Conservation (phyloP, 2,888 invertebrate genomes). For the Homarus gammarus region DNA sequence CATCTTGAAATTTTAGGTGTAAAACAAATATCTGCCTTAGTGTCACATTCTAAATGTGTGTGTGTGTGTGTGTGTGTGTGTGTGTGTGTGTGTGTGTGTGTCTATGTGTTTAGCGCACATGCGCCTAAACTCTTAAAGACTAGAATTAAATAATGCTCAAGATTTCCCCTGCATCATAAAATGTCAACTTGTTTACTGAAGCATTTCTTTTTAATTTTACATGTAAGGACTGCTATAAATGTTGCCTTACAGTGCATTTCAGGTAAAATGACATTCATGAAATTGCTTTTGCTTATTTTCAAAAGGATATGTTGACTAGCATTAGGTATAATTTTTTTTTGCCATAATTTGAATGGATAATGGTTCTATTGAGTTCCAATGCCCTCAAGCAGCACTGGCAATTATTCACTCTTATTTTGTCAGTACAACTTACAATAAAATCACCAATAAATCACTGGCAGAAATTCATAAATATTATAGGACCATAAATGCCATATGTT, state of each 20-base stretch:
- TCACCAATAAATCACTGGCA: background rate
- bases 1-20: slow-evolving; percentile 20
- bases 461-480: slow-evolving; percentile 21
- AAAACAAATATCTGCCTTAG: slow-evolving; percentile 14
- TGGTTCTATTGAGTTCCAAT: slow-evolving; percentile 9
- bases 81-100: background rate
- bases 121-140: background rate
- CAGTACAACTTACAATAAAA: slow-evolving; percentile 1
- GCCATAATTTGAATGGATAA: background rate
- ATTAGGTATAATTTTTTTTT: slow-evolving; percentile 8
- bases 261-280: slow-evolving; percentile 21
- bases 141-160: background rate
- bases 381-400: slow-evolving; percentile 4
- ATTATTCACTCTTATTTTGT: slow-evolving; percentile 1
- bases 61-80: slow-evolving; percentile 17
- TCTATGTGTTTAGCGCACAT: slow-evolving; percentile 5
- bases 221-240: background rate
- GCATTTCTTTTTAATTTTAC: no score
- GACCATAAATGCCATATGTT: slow-evolving; percentile 40
- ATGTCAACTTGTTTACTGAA: background rate
- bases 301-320: slow-evolving; percentile 50
- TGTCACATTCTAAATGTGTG: background rate
- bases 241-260: background rate
- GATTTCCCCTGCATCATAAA: background rate
- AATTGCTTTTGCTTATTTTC: slow-evolving; percentile 16